Conservation (phyloP, 2,113 vertebrate genomes). For the Clarias magur region DNA sequence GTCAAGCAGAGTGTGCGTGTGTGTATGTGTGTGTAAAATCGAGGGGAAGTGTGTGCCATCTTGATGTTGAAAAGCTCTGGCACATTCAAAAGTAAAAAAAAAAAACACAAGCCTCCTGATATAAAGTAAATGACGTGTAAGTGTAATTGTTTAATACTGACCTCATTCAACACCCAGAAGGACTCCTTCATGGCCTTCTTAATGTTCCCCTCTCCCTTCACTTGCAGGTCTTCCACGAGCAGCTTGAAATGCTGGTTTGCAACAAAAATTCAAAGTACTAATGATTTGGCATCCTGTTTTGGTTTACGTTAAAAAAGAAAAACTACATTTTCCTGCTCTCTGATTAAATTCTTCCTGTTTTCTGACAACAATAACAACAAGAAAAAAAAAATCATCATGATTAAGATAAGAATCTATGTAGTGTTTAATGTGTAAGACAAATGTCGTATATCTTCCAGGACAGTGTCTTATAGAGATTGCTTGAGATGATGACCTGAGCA, state of each 20-base stretch:
- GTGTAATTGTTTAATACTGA: conserved; percentile 53
- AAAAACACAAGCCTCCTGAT: neutral
- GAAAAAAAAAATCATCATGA: neutral
- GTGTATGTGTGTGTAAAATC: neutral
- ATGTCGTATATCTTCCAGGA: neutral
- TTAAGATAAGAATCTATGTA: neutral
- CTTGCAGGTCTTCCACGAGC: conserved; percentile 86
- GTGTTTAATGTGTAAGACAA: neutral
- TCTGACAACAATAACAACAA: neutral
- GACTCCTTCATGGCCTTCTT: conserved; percentile 87
- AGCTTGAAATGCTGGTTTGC: conserved; percentile 88
- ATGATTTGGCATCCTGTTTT: neutral
- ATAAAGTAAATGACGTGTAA: neutral
- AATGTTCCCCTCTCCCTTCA: conserved; percentile 90
- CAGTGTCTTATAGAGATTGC: conserved; percentile 24
- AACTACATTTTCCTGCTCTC: neutral
- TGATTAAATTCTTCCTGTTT: neutral
- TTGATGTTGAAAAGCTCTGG: neutral
- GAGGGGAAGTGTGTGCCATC: neutral
- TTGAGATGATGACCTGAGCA: conserved; percentile 49
- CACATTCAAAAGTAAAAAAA: neutral
- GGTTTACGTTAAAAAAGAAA: neutral
- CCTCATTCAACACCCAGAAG: conserved; percentile 90
- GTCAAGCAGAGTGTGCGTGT: conserved; percentile 17
- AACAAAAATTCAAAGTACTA: neutral